Base-by-base conservation (phyloP, 1,140 invertebrate species). In the Geopemphigus sp. region DNA sequence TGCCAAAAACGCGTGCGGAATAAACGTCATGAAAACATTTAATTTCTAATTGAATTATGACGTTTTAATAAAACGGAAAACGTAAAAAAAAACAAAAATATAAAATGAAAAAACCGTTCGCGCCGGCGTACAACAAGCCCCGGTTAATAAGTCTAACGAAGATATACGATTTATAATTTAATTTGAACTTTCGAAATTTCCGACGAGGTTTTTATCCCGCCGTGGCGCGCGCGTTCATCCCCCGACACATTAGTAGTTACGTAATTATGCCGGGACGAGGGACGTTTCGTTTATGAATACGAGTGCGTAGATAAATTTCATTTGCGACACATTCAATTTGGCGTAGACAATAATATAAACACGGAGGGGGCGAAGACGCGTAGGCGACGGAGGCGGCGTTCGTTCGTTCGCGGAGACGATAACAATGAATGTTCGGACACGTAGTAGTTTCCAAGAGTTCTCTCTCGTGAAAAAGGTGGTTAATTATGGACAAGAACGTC, bases 311-410 rank as follows among this genome's bases (percentile, higher is more conserved):
- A 76, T 76, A 76, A 76, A 76, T 76, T 76, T 76, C 26, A 59
- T 76, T 76, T 76, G 73, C 73, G 53, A 76, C 54, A 57, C 56
- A 39, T 76, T 59, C 54, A 76, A 76, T 76, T 59, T 24, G 56
- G 56, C 22, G 54, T 39, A 74, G 29, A 57, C 72, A 57, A 74
- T 74, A 57, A 76, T 8, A 8, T 39, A 39, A 39, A 39, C n/a
- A n/a, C 32, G 32, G 8, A 39, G 3, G 8, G 32, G 32, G 8
- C 32, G 32, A 39, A 39, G n/a, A n/a, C n/a, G 32, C 32, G 32
- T 4, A 39, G 3, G 32, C 32, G n/a, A 39, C 26, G 68, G 54
- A 54, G 15, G 26, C 26, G 68, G n/a, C 39, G 64, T 47, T 47
- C 24, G 32, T 66, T 22, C 59, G 24, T 5, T 5, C 19, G 10